Base-by-base conservation (phyloP, 2,888 invertebrate species). In the Scaptomyza flava region DNA sequence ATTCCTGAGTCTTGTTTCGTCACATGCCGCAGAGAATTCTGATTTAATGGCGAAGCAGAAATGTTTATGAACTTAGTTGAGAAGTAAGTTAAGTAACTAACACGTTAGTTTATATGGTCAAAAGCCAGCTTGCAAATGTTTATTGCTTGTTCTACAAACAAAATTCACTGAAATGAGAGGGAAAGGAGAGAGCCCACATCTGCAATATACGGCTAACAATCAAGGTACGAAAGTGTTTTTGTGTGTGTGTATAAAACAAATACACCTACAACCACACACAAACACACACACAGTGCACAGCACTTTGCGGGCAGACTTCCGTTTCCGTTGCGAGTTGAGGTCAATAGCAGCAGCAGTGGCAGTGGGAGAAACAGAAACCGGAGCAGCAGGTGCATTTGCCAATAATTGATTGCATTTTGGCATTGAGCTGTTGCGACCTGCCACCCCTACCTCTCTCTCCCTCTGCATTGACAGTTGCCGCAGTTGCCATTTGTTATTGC, bases 391-490 rank as follows among this genome's bases (percentile, higher is more conserved):
- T 51, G 51, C 81, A 81, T 77, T 82, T 82, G 62, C 76, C 85
- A 80, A 77, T 82, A 84, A 79, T 82, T 82, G 80, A 83, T 83
- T 85, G 77, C 82, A 77, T 78, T 85, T 80, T 72, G 76, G 65
- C 82, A 80, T 83, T 81, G 61, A 87, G 83, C 81, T 74, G 79
- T 70, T 68, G 64, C 69, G 78, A 68, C 38, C 60, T 53, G 31
- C 14, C 38, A 38, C 7, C 45, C 8, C 17, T 34, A 23, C 20
- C 34, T 4, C 23, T 23, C 23, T 2, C 3, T 17, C 20, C 23
- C 38, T 4, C 38, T 4, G 63, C 46, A 64, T 57, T 53, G 64
- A 34, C 69, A 57, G 34, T 38, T 38, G 53, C 68, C 57, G 53
- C 68, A 66, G 61, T 50, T 68, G 70, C 62, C 78, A 81, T 79